Evolutionary conservation across 2,888 invertebrate species (phyloP).

Genomic region (Cerastis rubricosa): DNA sequence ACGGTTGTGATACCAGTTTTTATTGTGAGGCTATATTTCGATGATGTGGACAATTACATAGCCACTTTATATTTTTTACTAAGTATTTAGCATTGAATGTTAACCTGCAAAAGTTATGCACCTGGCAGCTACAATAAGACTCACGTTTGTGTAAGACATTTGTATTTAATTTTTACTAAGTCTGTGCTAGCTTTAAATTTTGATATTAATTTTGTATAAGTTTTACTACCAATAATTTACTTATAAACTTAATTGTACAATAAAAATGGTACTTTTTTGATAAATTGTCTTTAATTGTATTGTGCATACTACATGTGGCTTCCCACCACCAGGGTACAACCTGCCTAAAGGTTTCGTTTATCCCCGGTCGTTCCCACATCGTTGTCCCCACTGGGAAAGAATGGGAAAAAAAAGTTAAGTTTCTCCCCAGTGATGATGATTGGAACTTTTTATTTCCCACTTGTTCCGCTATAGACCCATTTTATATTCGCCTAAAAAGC

Average conservation of each 20-base stretch:
- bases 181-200: conserved; percentile 85
- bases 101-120: conserved; percentile 56
- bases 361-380: too few species aligned
- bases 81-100: conserved; percentile 54
- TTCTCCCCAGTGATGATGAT: too few species aligned
- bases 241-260: conserved; percentile 66
- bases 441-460: too few species aligned
- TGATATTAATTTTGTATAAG: conserved; percentile 71
- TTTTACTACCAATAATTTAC: conserved; percentile 69
- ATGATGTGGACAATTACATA: conserved; percentile 46
- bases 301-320: neutral
- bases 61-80: conserved; percentile 56
- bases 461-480: too few species aligned
- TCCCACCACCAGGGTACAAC: neutral
- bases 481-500: too few species aligned
- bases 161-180: conserved; percentile 71
- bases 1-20: conserved; percentile 67
- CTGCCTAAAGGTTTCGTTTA: neutral
- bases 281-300: conserved; percentile 26
- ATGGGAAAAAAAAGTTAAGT: too few species aligned
- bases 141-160: conserved; percentile 58
- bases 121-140: conserved; percentile 63
- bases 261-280: conserved; percentile 59
- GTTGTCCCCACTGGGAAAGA: too few species aligned
- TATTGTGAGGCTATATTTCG: conserved; percentile 67